Conservation (phyloP, 2,888 invertebrate genomes). For the Conchocele bisecta region DNA sequence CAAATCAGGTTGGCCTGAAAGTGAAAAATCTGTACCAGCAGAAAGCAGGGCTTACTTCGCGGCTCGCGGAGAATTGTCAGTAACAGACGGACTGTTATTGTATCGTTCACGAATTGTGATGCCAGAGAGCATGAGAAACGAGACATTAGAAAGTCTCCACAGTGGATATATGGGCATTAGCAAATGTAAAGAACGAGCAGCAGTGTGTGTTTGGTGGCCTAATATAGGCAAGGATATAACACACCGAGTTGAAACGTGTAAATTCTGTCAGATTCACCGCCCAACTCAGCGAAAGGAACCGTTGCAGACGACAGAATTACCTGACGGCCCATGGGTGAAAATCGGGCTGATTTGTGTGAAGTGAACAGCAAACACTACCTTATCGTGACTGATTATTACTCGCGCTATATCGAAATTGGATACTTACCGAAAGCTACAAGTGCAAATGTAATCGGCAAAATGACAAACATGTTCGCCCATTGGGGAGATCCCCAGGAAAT, state of each 20-base stretch:
- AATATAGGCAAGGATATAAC: not conserved
- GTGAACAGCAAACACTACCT: not conserved
- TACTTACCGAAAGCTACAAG: not conserved
- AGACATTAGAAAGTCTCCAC: constrained; percentile 48
- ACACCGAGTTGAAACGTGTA: not conserved
- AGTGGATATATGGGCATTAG: constrained; percentile 53
- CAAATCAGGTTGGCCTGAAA: no score
- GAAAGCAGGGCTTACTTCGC: no score
- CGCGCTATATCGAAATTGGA: not conserved
- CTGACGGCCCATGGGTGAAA: constrained; percentile 3
- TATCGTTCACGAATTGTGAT: no score
- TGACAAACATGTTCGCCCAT: constrained; percentile 1
- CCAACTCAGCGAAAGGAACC: constrained; percentile 4
- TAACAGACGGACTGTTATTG: no score
- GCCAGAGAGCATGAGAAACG: no score
- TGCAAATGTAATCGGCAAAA: not conserved
- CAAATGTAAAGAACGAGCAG: constrained; percentile 1
- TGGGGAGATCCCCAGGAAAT: constrained; percentile 24
- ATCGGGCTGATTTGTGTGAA: constrained; percentile 2
- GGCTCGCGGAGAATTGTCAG: no score
- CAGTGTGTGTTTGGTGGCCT: constrained; percentile 9
- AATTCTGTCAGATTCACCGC: not conserved
- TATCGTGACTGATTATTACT: constrained; percentile 5
- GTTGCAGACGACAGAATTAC: constrained; percentile 5
- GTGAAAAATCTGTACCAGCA: no score